phyloP scores from a whole-genome alignment of 2,797 vertebrate genomes.

The Enteromius thamalakanensis region DNA sequence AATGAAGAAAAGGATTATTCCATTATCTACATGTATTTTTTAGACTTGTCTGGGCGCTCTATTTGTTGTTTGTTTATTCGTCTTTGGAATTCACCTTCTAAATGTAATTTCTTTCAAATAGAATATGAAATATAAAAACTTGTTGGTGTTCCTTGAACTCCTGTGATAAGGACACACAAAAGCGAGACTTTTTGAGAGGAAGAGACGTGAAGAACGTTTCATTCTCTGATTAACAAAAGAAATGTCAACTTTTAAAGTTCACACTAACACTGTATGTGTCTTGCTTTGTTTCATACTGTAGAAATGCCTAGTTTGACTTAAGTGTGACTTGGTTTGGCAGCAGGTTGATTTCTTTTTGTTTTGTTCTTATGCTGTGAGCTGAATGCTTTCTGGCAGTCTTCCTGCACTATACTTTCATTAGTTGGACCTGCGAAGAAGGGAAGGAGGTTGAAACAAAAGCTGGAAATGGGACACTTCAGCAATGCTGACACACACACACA shows the following conservation, averaged over 20 bases:
- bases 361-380: conserved; percentile 13
- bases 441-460: conserved; percentile 70
- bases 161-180: neutral
- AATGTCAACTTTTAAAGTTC: conserved; percentile 8
- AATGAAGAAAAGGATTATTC: neutral
- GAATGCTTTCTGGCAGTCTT: conserved; percentile 25
- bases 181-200: neutral
- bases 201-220: neutral
- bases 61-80: neutral
- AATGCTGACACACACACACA: conserved; percentile 19
- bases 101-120: neutral
- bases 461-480: conserved; percentile 66
- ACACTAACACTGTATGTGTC: neutral
- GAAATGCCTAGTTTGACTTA: neutral
- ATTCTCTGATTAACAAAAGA: neutral
- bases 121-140: neutral
- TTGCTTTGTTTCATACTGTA: neutral
- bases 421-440: conserved; percentile 44
- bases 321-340: neutral
- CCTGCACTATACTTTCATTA: conserved; percentile 24
- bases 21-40: neutral
- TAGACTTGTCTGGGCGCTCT: neutral
- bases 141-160: neutral
- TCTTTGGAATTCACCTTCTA: neutral
- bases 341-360: neutral